Base-by-base conservation (phyloP, 2,888 invertebrate genomes). In the Ectemnius lituratus region DNA sequence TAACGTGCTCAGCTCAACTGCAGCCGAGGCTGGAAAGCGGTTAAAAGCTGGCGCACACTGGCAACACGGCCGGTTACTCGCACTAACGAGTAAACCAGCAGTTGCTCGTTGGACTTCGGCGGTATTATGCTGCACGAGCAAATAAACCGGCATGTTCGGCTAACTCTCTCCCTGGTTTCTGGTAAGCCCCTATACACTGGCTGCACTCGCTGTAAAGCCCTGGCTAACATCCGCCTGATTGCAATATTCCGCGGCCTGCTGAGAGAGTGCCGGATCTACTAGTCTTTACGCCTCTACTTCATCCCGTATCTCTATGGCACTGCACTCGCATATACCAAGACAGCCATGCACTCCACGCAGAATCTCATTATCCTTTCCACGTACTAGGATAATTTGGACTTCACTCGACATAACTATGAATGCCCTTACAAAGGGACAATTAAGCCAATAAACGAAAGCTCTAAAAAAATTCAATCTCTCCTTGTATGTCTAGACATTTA, bases 161-260 rank as follows among this genome's bases (percentile, higher is more conserved):
- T 81, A 83, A 83, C 80, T 83, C 37, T 37, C 83, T 37, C 83
- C 76, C 81, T 83, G 83, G 83, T 83, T 83, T 83, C 83, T 83
- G 83, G 81, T 81, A 83, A 83, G 79, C 83, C 79, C 78, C 78
- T 83, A 81, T 81, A 83, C 81, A 83, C 83, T 76, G 81, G 76
- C 83, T 79, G 73, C 76, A 67, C 79, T 70, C 79, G 79, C 78
- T 76, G 81, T 79, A 83, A 83, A 83, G 79, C 83, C 79, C 37
- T 83, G 70, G 83, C 83, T 83, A 83, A 83, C 83, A 81, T 83
- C 83, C 83, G 83, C 83, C 83, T 81, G 83, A 83, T 83, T 83
- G 83, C 82, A 83, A 83, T 83, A 83, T 81, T 80, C 83, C 83
- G 79, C 82, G 83, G 83, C 78, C 83, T 82, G 82, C 59, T 76